These are phyloP conservation scores for Euplexia lucipara DNA, from an alignment of 2,888 invertebrate species.

Conservation along the genomic window DNA sequence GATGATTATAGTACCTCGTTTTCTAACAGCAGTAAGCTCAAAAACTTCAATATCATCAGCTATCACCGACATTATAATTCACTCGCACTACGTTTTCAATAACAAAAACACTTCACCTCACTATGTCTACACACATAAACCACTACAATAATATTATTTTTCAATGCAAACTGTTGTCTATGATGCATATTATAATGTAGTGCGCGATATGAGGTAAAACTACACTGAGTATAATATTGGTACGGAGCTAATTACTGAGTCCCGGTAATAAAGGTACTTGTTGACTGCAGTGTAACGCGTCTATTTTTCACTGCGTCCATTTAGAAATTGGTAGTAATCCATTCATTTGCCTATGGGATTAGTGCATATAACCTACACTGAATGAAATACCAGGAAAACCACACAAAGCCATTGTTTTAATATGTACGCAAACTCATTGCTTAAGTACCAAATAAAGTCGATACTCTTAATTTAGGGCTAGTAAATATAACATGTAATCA, in stretches of 20 bases:
- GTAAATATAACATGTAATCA: too few relatives aligned
- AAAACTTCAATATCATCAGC: constrained; percentile 49
- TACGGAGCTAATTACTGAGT: constrained; percentile 48
- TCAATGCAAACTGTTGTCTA: constrained; percentile 31
- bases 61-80: constrained; percentile 42
- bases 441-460: constrained; percentile 23
- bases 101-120: constrained; percentile 5
- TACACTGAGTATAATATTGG: constrained; percentile 49
- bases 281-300: constrained; percentile 32
- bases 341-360: constrained; percentile 3
- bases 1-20: constrained; percentile 36
- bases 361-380: neutral
- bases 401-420: constrained; percentile 7
- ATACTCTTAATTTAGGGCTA: too few relatives aligned
- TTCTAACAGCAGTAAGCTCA: constrained; percentile 49
- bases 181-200: constrained; percentile 27
- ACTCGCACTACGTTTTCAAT: constrained; percentile 7
- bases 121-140: neutral
- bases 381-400: constrained; percentile 41
- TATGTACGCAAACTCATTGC: constrained; percentile 3
- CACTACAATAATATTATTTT: constrained; percentile 14
- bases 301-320: neutral
- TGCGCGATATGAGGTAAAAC: constrained; percentile 44
- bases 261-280: constrained; percentile 40
- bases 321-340: neutral